Conservation (phyloP, 2,113 vertebrate species). For the Herpailurus yagouaroundi region DNA sequence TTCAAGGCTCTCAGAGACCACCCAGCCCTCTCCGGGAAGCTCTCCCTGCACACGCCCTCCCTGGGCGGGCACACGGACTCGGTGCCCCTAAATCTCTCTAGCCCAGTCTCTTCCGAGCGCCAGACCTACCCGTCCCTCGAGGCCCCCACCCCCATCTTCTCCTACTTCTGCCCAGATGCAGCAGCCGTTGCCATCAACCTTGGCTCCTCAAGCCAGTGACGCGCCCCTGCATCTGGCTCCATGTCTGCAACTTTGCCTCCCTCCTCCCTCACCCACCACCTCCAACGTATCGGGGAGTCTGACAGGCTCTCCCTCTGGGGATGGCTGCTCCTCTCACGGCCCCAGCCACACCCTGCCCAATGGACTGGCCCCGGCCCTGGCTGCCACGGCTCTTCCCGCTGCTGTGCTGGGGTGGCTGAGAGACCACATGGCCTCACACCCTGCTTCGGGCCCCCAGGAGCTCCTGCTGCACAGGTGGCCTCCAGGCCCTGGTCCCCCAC, state of each 20-base stretch:
- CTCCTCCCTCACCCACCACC: background rate
- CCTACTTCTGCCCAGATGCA: background rate
- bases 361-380: background rate
- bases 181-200: background rate
- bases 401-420: too few relatives aligned
- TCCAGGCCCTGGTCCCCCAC: background rate
- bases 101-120: background rate
- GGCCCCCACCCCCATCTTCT: background rate
- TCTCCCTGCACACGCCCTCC: background rate
- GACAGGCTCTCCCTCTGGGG: background rate
- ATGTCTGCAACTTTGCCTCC: rapidly evolving
- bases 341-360: too few relatives aligned
- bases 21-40: too few relatives aligned
- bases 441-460: background rate
- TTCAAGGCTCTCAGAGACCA: background rate
- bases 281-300: background rate
- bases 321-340: background rate
- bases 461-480: background rate
- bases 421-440: too few relatives aligned
- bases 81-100: background rate
- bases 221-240: too few relatives aligned
- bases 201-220: rapidly evolving
- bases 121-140: background rate
- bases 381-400: background rate
- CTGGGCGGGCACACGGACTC: rapidly evolving